Evolutionary conservation across 1,140 invertebrate genomes (phyloP).

Genomic region (Phymorhynchus buccinoides): DNA sequence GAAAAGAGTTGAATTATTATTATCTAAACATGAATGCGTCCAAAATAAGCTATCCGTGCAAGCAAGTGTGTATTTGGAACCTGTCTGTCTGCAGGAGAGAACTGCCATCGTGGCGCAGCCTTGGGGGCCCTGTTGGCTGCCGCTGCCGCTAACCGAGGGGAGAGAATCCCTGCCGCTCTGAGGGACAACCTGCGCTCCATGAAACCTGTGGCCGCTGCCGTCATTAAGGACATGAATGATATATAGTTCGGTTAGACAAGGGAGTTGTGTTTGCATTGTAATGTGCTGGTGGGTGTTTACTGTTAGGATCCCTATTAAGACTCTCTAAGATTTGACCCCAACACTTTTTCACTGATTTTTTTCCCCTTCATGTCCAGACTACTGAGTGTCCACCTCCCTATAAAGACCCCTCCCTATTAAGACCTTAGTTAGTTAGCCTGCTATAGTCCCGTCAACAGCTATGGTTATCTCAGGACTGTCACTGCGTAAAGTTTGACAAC

Average conservation of each 20-base stretch:
- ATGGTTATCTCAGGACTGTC: too few relatives aligned
- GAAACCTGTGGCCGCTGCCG: conserved; percentile 25
- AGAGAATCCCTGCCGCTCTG: conserved; percentile 36
- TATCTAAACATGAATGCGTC: too few relatives aligned
- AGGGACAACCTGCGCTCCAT: conserved; percentile 42
- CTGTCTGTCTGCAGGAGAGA: conserved; percentile 59
- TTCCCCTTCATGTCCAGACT: too few relatives aligned
- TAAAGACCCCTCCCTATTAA: too few relatives aligned
- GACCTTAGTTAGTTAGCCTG: too few relatives aligned
- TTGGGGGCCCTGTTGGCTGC: conserved; percentile 64
- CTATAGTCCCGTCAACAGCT: too few relatives aligned
- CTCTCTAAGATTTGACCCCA: not conserved
- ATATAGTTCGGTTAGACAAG: not conserved
- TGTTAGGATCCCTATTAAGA: too few relatives aligned
- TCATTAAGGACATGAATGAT: conserved; percentile 34
- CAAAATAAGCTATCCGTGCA: too few relatives aligned
- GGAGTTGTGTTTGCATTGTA: not conserved
- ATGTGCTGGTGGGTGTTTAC: not conserved
- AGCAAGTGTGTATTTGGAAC: not conserved
- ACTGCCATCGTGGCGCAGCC: conserved; percentile 66
- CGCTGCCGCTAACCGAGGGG: conserved; percentile 38
- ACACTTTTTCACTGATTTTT: too few relatives aligned
- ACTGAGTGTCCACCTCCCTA: too few relatives aligned
- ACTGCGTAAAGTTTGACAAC: too few relatives aligned
- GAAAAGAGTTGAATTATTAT: too few relatives aligned